phyloP scores from a whole-genome alignment of 2,113 vertebrate species.

The Eretmochelys imbricata region DNA sequence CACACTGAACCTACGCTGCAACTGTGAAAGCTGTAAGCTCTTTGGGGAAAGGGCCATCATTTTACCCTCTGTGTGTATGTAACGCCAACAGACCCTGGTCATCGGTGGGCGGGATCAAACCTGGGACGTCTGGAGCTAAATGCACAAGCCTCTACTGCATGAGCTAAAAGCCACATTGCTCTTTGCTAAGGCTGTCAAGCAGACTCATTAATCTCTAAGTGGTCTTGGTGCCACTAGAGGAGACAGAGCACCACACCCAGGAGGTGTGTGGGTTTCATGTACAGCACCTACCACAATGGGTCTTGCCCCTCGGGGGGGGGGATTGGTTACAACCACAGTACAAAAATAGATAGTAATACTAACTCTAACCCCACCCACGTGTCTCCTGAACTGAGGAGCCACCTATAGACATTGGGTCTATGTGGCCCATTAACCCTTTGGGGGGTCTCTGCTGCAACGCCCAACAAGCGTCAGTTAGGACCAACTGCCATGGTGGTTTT shows the following conservation, averaged over 20 bases:
- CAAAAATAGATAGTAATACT: neutral
- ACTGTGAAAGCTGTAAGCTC: rapidly evolving
- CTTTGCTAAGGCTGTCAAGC: too few relatives aligned
- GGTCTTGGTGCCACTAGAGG: too few relatives aligned
- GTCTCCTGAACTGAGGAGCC: neutral
- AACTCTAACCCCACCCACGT: neutral
- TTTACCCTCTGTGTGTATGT: neutral
- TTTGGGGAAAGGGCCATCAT: neutral
- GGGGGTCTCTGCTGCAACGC: neutral
- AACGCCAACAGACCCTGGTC: too few relatives aligned
- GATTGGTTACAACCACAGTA: neutral
- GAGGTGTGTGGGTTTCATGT: neutral
- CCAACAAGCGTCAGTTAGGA: neutral
- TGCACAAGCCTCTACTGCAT: too few relatives aligned
- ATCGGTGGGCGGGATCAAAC: too few relatives aligned
- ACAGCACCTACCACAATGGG: neutral
- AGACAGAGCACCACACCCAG: too few relatives aligned
- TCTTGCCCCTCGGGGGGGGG: neutral
- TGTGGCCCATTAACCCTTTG: neutral
- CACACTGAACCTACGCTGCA: neutral
- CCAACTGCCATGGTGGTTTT: neutral
- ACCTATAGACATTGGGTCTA: neutral
- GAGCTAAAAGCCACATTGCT: too few relatives aligned
- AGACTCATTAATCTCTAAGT: too few relatives aligned
- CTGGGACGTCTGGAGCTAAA: too few relatives aligned